Evolutionary conservation across 2,113 vertebrate genomes (phyloP).

Genomic region (Calypte anna): DNA sequence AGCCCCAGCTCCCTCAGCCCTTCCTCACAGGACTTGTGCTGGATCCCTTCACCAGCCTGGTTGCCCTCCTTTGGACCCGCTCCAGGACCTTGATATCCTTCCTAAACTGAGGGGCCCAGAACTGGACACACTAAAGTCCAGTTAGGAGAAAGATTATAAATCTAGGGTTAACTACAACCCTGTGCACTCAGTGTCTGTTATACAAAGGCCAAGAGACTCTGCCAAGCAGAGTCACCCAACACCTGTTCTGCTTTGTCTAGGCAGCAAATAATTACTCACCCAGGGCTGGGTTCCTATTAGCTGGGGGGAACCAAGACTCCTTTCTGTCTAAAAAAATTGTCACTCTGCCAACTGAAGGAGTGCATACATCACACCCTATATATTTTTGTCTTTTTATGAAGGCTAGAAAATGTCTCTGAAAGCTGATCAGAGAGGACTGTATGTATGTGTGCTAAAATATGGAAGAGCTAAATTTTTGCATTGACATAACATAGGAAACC

Average conservation of each 20-base stretch:
- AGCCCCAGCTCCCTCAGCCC: too few species aligned
- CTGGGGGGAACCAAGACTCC: not conserved
- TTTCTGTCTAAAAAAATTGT: not conserved
- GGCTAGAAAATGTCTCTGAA: not conserved
- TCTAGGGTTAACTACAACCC: not conserved
- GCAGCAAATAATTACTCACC: not conserved
- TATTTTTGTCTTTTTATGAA: not conserved
- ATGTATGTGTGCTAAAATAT: not conserved
- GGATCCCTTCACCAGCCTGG: too few species aligned
- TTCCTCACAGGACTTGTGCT: too few species aligned
- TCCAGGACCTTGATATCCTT: too few species aligned
- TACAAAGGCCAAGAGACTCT: not conserved
- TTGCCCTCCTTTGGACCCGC: too few species aligned
- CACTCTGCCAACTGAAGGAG: not conserved
- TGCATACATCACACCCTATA: not conserved
- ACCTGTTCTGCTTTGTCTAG: not conserved
- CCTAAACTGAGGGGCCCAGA: too few species aligned
- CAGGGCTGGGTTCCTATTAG: not conserved
- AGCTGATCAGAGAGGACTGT: not conserved
- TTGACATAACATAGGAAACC: not conserved
- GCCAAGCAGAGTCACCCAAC: fast-evolving
- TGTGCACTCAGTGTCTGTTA: not conserved
- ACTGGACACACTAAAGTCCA: not conserved
- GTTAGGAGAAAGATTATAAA: not conserved
- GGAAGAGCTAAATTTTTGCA: not conserved